Base-by-base conservation (phyloP, 2,888 invertebrate genomes). In the Rugalucina vietnamica region DNA sequence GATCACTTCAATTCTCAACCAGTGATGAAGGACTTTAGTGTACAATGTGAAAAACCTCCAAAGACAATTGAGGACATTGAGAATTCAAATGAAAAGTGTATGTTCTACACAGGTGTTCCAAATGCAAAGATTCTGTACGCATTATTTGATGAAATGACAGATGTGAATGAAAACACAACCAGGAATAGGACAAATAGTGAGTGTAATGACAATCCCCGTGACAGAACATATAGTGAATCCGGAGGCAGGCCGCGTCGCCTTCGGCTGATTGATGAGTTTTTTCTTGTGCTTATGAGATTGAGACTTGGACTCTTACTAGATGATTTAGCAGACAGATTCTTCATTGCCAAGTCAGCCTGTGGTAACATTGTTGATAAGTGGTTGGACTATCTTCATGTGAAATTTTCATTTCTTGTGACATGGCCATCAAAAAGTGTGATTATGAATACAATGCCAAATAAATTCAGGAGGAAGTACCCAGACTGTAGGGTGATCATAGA, bases 401-500 rank as follows among this genome's bases (percentile, higher is more conserved):
- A 85, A 71, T 72, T 85, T 18, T 29, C 39, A 1, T 74, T 65
- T 10, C 49, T 85, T 1, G 21, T 70, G 8, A 24, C 10, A 10
- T 85, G 85, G 82, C 82, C 85, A 12, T 34, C 32, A 14, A 36
- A 65, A 27, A 57, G 54, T 21, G 34, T 27, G 36, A 57, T 85
- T 5, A 14, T 75, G 0, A 8, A 50, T 4, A 65, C 49, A 27
- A 83, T 89, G 85, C 85, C 88, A 69, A 36, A 36, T 10, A 69
- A 29, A 8, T 65, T 89, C 43, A 79, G 34, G n/a, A 43, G 34
- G 34, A 74, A 75, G 32, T 86, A 81, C 54, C 84, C 85, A 1
- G 74, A 70, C 18, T 75, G 76, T 81, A 39, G 87, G 24, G 85
- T 89, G 0, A 82, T 88, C 24, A 70, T 88, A 34, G 89, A 89